Evolutionary conservation across 1,140 invertebrate species (phyloP).

Genomic region (Drosophila micromelanica): DNA sequence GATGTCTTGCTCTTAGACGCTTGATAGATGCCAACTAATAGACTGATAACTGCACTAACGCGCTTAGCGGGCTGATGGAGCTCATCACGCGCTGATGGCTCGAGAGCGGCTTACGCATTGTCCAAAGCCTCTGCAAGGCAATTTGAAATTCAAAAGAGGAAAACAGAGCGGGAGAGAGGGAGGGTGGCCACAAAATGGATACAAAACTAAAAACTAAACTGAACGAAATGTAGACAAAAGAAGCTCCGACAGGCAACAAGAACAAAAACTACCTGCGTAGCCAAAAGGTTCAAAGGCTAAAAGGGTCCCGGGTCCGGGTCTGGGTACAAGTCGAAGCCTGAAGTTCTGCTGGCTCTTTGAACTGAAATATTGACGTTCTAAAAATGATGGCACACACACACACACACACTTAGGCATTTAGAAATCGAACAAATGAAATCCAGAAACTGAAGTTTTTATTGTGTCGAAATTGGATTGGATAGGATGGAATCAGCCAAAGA

Average conservation of each 20-base stretch:
- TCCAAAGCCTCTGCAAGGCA: conserved; percentile 52
- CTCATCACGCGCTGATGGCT: conserved; percentile 15
- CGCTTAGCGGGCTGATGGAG: conserved; percentile 52
- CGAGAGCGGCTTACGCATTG: conserved; percentile 64
- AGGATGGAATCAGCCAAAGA: conserved; percentile 11
- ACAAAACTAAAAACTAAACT: conserved; percentile 1
- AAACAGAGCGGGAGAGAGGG: conserved; percentile 5
- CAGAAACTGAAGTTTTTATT: conserved; percentile 49
- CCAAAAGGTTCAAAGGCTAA: conserved; percentile 78
- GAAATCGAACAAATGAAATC: conserved; percentile 58
- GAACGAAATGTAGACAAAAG: conserved; percentile 45
- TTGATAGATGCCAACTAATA: conserved; percentile 65
- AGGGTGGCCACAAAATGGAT: background rate
- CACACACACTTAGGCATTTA: conserved; percentile 26
- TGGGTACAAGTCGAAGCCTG: background rate
- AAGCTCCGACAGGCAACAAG: conserved; percentile 29
- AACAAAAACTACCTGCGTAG: conserved; percentile 65
- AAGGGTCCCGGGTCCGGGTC: conserved; percentile 46
- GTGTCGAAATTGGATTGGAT: conserved; percentile 44
- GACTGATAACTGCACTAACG: conserved; percentile 76
- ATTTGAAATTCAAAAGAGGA: conserved; percentile 68
- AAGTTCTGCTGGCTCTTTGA: conserved; percentile 23
- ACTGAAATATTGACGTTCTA: conserved; percentile 52
- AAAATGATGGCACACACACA: conserved; percentile 33
- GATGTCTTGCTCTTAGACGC: conserved; percentile 9